phyloP scores from a whole-genome alignment of 2,888 invertebrate genomes.

The Colostygia pectinataria region DNA sequence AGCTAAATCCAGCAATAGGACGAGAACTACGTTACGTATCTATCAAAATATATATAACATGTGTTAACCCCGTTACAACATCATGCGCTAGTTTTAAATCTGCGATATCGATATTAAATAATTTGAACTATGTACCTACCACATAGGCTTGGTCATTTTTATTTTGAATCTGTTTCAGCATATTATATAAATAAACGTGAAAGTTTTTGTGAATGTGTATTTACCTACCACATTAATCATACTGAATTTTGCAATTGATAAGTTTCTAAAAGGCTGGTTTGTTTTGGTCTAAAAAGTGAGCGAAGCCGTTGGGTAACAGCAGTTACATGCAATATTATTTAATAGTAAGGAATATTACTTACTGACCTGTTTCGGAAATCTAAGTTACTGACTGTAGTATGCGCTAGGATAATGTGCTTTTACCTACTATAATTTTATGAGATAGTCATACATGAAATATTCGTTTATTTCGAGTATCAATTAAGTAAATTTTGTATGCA shows the following conservation, averaged over 20 bases:
- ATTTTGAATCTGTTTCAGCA: conserved; percentile 3
- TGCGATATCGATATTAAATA: not conserved
- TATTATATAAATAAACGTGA: too few species aligned
- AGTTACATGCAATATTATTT: too few species aligned
- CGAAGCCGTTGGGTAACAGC: too few species aligned
- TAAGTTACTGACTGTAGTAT: conserved; percentile 9
- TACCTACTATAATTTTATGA: conserved; percentile 1
- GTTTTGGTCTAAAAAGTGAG: too few species aligned
- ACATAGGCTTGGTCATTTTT: conserved; percentile 4
- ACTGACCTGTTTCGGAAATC: not conserved
- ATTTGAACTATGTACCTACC: not conserved
- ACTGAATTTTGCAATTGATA: too few species aligned
- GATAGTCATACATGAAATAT: conserved; percentile 17
- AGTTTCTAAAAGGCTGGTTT: too few species aligned
- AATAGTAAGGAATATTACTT: conserved; percentile 1
- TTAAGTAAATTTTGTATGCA: conserved; percentile 29
- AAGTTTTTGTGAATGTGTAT: too few species aligned
- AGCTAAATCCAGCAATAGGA: conserved; percentile 1
- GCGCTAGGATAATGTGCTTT: conserved; percentile 6
- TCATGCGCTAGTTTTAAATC: not conserved
- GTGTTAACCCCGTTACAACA: not conserved
- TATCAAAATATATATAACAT: conserved; percentile 4
- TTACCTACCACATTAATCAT: too few species aligned
- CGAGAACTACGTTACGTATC: conserved; percentile 14
- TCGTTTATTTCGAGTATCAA: conserved; percentile 18